Evolutionary conservation across 1,140 invertebrate species (phyloP).

Genomic region (Kradibia gibbosae): DNA sequence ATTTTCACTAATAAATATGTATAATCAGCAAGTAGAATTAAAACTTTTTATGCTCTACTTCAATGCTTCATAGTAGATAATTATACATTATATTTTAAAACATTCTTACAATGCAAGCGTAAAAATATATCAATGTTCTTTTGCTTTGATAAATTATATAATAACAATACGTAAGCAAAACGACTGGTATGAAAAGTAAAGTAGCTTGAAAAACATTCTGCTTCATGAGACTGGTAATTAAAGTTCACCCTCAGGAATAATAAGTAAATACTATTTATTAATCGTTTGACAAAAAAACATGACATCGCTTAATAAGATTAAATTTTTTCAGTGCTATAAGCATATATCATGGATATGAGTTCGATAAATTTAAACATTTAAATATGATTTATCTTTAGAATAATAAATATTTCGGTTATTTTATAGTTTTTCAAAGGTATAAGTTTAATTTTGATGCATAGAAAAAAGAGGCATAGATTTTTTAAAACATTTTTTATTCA

Average conservation of each 20-base stretch:
- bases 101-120: neutral
- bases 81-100: neutral
- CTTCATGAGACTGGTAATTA: conserved; percentile 9
- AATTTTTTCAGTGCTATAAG: conserved; percentile 7
- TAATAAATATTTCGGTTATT: neutral
- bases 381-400: conserved; percentile 15
- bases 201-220: conserved; percentile 34
- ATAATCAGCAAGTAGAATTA: conserved; percentile 17
- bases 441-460: neutral
- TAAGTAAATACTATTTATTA: conserved; percentile 7
- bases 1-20: no score
- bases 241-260: conserved; percentile 29
- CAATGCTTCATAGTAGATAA: no score
- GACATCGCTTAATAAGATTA: no score
- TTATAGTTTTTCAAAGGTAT: conserved; percentile 11
- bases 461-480: conserved; percentile 14
- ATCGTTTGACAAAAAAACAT: no score
- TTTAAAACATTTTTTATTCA: neutral
- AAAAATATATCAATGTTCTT: conserved; percentile 3
- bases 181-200: conserved; percentile 32
- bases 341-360: neutral
- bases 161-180: conserved; percentile 7
- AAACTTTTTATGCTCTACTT: no score
- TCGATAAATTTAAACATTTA: conserved; percentile 1
- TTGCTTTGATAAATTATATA: conserved; percentile 14